These are phyloP conservation scores for Hipposideros armiger DNA, from an alignment of 2,113 vertebrate species.

Conservation along the genomic window DNA sequence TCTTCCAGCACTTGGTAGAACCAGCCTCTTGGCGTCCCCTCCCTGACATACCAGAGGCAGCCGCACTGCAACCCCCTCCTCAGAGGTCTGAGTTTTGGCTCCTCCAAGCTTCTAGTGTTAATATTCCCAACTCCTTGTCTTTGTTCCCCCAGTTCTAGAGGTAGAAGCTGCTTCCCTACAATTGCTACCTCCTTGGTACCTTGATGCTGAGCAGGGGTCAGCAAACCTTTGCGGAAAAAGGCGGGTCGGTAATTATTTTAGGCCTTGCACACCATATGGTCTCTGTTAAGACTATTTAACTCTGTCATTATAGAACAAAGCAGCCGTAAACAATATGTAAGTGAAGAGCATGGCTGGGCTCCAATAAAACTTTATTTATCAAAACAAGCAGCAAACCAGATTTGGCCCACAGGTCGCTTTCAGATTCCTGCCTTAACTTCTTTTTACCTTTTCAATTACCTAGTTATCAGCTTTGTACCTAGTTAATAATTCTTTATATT, in stretches of 20 bases:
- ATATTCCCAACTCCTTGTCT: not conserved
- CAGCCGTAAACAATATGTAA: not conserved
- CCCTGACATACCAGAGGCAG: not conserved
- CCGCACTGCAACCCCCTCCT: not conserved
- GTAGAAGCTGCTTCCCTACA: not conserved
- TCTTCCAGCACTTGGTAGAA: not conserved
- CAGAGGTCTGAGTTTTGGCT: not conserved
- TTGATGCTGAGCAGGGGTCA: not conserved
- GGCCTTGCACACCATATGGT: not conserved
- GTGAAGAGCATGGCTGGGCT: not conserved
- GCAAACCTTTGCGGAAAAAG: not conserved
- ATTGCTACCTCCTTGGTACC: not conserved
- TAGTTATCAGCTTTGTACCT: not conserved
- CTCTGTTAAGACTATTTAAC: not conserved
- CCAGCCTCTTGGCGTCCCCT: not conserved
- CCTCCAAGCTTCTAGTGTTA: not conserved
- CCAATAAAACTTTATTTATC: conserved; percentile 26
- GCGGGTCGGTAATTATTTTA: not conserved
- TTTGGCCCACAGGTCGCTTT: not conserved
- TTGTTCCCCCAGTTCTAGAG: not conserved
- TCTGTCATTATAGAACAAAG: not conserved
- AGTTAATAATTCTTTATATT: not conserved
- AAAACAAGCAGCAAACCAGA: not conserved
- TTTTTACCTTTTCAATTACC: not conserved
- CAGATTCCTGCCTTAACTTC: not conserved